phyloP scores from a whole-genome alignment of 2,888 invertebrate genomes.

The Polyommatus iphigenia region DNA sequence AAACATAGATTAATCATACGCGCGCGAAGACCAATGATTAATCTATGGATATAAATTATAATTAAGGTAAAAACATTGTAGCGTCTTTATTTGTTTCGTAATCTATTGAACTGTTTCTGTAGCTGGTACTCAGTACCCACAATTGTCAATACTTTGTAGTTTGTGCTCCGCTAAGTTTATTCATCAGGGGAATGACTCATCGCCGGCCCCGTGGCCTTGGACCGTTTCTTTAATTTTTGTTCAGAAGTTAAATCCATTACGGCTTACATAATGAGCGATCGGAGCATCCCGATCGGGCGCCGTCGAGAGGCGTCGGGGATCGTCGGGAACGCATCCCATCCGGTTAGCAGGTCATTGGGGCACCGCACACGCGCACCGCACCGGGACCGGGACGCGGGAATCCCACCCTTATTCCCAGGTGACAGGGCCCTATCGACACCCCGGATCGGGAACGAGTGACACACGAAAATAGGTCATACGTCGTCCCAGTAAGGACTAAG shows the following conservation, averaged over 20 bases:
- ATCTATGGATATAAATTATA: not conserved
- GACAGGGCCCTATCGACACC: not conserved
- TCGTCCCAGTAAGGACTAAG: not conserved
- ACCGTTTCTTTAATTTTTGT: conserved; percentile 16
- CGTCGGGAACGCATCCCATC: conserved; percentile 43
- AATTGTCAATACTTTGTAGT: not conserved
- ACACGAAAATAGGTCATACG: conserved; percentile 1
- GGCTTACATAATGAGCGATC: conserved; percentile 32
- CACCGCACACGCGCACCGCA: conserved; percentile 47
- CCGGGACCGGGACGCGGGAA: conserved; percentile 1
- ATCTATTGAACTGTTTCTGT: not conserved
- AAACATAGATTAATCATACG: too few species aligned
- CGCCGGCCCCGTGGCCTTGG: conserved; percentile 4
- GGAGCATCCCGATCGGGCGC: conserved; percentile 36
- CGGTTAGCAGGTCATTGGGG: conserved; percentile 49
- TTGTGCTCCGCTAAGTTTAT: not conserved
- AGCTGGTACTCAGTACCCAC: not conserved
- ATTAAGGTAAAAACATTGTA: not conserved
- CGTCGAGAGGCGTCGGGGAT: conserved; percentile 33
- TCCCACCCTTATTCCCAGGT: conserved; percentile 4
- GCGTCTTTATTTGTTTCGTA: not conserved
- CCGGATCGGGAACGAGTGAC: not conserved
- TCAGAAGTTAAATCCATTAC: conserved; percentile 14
- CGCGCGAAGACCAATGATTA: too few species aligned
- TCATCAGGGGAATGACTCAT: conserved; percentile 1